Evolutionary conservation across 2,113 vertebrate species (phyloP).

Genomic region (Verasper variegatus): DNA sequence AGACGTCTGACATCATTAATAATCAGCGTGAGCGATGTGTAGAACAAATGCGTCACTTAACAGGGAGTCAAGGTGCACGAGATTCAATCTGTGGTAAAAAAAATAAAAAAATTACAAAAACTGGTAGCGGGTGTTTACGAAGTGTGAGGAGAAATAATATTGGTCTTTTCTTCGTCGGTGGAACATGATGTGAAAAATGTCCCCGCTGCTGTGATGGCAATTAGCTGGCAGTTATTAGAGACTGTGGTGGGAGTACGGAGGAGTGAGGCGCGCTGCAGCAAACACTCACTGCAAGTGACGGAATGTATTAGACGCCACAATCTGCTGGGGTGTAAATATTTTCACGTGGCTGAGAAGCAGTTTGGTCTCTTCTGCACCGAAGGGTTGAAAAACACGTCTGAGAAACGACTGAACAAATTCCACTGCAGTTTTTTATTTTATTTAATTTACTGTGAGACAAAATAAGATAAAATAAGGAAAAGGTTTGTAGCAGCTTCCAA

Average conservation of each 20-base stretch:
- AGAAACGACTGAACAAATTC: slow-evolving; percentile 4
- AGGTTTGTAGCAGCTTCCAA: too few relatives aligned
- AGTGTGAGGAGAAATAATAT: slow-evolving; percentile 24
- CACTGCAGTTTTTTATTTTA: neutral
- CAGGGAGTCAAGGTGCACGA: too few relatives aligned
- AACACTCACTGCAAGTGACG: neutral
- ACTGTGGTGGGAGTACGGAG: slow-evolving; percentile 58
- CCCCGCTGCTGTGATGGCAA: slow-evolving; percentile 17
- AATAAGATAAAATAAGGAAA: too few relatives aligned
- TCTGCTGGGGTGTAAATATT: slow-evolving; percentile 60
- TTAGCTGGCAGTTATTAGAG: slow-evolving; percentile 46
- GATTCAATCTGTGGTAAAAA: neutral
- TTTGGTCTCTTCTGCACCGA: slow-evolving; percentile 19
- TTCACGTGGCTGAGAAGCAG: slow-evolving; percentile 25
- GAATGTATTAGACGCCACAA: slow-evolving; percentile 56
- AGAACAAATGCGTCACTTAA: slow-evolving; percentile 9
- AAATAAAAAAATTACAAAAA: too few relatives aligned
- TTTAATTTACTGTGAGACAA: neutral
- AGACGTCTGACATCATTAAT: slow-evolving; percentile 42
- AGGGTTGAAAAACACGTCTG: slow-evolving; percentile 28
- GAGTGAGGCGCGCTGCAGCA: slow-evolving; percentile 40
- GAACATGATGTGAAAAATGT: slow-evolving; percentile 26
- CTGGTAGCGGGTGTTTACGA: too few relatives aligned
- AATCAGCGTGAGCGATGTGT: slow-evolving; percentile 35
- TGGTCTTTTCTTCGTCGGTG: slow-evolving; percentile 30